phyloP scores from a whole-genome alignment of 2,888 invertebrate species.

The Ectemnius cavifrons region DNA sequence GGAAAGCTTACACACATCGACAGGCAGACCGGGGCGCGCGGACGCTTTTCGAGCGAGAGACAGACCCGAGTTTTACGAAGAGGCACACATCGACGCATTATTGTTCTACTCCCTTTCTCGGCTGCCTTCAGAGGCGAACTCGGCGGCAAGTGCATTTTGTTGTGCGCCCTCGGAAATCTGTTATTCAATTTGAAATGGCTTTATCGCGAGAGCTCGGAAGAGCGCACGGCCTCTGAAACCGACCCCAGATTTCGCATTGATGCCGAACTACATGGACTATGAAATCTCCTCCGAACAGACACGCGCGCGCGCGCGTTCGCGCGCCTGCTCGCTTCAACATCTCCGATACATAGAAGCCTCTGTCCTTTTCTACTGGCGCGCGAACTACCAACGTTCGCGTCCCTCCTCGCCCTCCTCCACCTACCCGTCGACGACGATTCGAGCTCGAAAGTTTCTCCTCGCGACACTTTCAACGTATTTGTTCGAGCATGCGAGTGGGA shows the following conservation, averaged over 20 bases:
- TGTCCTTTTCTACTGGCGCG: slow-evolving; percentile 19
- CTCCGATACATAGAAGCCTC: slow-evolving; percentile 7
- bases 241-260: slow-evolving; percentile 63
- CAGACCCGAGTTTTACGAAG: no score
- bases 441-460: slow-evolving; percentile 43
- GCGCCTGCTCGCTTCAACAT: slow-evolving; percentile 7
- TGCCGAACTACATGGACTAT: slow-evolving; percentile 65
- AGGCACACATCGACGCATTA: slow-evolving; percentile 23
- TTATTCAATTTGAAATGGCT: slow-evolving; percentile 65
- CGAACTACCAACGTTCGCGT: slow-evolving; percentile 31
- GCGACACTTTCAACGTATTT: slow-evolving; percentile 50
- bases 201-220: slow-evolving; percentile 59
- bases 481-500: slow-evolving; percentile 13
- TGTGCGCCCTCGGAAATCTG: slow-evolving; percentile 64
- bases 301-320: slow-evolving; percentile 32
- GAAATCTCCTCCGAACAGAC: slow-evolving; percentile 56
- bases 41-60: no score
- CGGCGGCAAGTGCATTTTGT: slow-evolving; percentile 66
- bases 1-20: slow-evolving; percentile 26
- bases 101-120: slow-evolving; percentile 59
- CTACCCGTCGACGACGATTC: slow-evolving; percentile 46
- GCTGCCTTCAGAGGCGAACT: slow-evolving; percentile 53
- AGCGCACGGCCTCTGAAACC: slow-evolving; percentile 42
- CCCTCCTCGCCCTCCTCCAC: slow-evolving; percentile 3
- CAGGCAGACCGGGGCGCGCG: no score